Conservation (phyloP, 2,113 vertebrate genomes). For the Tachuris rubrigastra region DNA sequence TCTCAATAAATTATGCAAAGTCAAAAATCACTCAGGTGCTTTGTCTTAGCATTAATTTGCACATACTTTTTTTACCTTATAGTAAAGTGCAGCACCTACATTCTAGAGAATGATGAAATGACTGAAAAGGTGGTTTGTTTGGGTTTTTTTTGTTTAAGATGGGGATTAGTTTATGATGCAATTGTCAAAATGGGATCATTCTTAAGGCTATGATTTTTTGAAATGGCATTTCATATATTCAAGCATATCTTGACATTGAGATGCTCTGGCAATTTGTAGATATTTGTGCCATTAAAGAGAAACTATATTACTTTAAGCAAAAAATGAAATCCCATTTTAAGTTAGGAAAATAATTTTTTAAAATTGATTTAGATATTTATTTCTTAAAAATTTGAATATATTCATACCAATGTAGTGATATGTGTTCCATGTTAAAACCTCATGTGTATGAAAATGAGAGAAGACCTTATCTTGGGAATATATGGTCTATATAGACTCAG, state of each 20-base stretch:
- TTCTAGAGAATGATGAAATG: not conserved
- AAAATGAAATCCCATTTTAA: rapidly evolving
- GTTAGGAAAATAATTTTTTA: not conserved
- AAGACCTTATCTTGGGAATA: not conserved
- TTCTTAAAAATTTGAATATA: not conserved
- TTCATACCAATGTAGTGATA: not conserved
- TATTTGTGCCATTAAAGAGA: not conserved
- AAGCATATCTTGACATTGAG: not conserved
- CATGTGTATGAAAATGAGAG: not conserved
- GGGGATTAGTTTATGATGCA: not conserved
- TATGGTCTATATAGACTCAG: not conserved
- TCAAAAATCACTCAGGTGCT: not conserved
- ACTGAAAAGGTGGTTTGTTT: too few species aligned
- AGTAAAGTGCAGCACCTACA: not conserved
- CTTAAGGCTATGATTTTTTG: not conserved
- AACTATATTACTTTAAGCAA: not conserved
- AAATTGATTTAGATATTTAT: not conserved
- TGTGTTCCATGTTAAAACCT: not conserved
- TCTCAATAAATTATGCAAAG: not conserved
- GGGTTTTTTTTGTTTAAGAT: not conserved
- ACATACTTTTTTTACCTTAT: not conserved
- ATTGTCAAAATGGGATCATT: not conserved
- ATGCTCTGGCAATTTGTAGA: not conserved
- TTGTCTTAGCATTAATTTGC: not conserved
- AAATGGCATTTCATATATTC: not conserved